Conservation (phyloP, 2,888 invertebrate genomes). For the Andrena trimmerana region DNA sequence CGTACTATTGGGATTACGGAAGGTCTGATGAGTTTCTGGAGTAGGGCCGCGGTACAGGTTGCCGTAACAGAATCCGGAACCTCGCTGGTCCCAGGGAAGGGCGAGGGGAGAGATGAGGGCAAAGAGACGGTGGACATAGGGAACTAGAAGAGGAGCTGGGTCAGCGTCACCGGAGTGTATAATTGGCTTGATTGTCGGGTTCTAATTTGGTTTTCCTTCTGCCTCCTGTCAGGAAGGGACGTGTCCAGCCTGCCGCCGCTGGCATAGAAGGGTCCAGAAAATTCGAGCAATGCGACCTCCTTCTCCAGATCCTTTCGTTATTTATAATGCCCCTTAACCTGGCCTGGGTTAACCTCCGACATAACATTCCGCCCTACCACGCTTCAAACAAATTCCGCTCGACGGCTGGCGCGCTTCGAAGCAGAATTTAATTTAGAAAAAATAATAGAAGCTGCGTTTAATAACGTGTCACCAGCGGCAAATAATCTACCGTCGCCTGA, state of each 20-base stretch:
- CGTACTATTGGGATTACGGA: slow-evolving; percentile 81
- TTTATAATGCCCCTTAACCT: slow-evolving; percentile 67
- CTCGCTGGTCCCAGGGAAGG: slow-evolving; percentile 58
- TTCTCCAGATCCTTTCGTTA: slow-evolving; percentile 72
- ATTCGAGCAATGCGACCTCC: slow-evolving; percentile 67
- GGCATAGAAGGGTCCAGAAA: slow-evolving; percentile 59
- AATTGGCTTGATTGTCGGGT: slow-evolving; percentile 85
- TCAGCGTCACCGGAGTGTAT: slow-evolving; percentile 84
- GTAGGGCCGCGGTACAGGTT: slow-evolving; percentile 74
- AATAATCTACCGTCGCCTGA: neutral
- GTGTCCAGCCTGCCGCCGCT: slow-evolving; percentile 69
- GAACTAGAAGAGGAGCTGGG: slow-evolving; percentile 79
- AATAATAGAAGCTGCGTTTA: neutral
- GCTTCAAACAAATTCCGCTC: slow-evolving; percentile 56
- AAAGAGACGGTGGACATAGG: slow-evolving; percentile 73
- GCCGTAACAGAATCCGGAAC: slow-evolving; percentile 66
- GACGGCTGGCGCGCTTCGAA: neutral
- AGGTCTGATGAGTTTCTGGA: slow-evolving; percentile 83
- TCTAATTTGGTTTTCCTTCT: slow-evolving; percentile 83
- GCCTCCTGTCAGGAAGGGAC: slow-evolving; percentile 74
- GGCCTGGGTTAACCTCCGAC: slow-evolving; percentile 45
- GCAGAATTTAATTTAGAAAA: neutral
- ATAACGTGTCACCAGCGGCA: neutral
- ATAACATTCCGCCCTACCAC: slow-evolving; percentile 31
- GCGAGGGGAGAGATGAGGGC: slow-evolving; percentile 68